These are phyloP conservation scores for Petrocephalus zakoni DNA, from an alignment of 2,113 vertebrate species.

Conservation along the genomic window DNA sequence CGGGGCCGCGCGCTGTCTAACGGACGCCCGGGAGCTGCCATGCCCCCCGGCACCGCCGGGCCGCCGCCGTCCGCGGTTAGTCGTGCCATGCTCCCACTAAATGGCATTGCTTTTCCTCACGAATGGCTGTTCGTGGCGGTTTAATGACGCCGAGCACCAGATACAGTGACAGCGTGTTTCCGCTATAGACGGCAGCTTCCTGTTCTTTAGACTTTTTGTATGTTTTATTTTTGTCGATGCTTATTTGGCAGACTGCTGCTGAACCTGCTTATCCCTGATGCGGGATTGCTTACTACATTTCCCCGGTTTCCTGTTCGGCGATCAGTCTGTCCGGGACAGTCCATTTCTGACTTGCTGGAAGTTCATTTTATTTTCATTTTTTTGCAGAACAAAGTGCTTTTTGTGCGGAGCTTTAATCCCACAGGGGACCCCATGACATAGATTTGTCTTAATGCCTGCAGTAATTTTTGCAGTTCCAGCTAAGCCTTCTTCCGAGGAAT, in stretches of 20 bases:
- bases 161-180: not conserved
- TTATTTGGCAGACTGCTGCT: not conserved
- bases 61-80: not conserved
- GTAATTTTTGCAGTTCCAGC: slow-evolving; percentile 26
- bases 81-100: not conserved
- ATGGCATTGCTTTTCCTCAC: not conserved
- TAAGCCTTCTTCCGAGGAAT: slow-evolving; percentile 23
- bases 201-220: not conserved
- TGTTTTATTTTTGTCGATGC: not conserved
- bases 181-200: not conserved
- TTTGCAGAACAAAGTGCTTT: slow-evolving; percentile 46
- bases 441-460: slow-evolving; percentile 48
- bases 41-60: not conserved
- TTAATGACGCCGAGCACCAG: not conserved
- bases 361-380: not conserved
- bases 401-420: slow-evolving; percentile 48
- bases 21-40: too few species aligned
- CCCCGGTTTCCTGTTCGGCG: not conserved
- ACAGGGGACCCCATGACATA: slow-evolving; percentile 59
- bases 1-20: too few species aligned
- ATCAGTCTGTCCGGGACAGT: not conserved
- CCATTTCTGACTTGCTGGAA: slow-evolving; percentile 26
- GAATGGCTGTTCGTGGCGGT: not conserved
- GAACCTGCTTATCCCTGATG: not conserved
- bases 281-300: not conserved